Evolutionary conservation across 64 coral and sea anemone genomes (phyloP).

Genomic region (Montipora cactus): DNA sequence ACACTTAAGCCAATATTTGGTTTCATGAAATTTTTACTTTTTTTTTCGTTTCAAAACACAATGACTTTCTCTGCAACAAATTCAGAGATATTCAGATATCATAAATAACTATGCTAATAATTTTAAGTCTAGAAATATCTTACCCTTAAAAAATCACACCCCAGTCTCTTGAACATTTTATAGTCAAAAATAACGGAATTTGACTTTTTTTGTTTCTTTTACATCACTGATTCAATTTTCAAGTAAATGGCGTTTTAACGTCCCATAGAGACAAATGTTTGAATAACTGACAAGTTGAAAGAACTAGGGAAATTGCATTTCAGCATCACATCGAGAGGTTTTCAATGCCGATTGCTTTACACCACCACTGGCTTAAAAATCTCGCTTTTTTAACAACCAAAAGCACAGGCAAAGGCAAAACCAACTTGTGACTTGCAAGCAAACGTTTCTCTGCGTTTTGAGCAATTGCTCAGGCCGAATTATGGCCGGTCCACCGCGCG

Average conservation of each 20-base stretch:
- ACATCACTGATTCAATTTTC: neutral
- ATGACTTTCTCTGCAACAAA: neutral
- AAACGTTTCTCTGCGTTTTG: too few species aligned
- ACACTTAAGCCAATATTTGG: neutral
- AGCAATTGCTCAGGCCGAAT: too few species aligned
- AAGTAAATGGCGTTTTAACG: neutral
- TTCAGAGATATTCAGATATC: neutral
- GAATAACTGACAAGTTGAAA: neutral
- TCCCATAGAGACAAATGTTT: neutral
- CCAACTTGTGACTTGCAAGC: too few species aligned
- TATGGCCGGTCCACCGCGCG: too few species aligned
- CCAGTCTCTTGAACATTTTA: neutral
- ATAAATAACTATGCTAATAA: neutral
- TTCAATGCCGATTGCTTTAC: too few species aligned
- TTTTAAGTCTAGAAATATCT: neutral
- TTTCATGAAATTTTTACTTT: neutral
- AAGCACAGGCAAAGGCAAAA: too few species aligned
- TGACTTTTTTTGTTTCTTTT: neutral
- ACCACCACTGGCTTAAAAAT: too few species aligned
- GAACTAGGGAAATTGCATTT: too few species aligned
- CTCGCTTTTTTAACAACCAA: too few species aligned
- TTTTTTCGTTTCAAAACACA: neutral
- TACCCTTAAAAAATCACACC: neutral
- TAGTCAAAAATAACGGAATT: constrained; percentile 11
- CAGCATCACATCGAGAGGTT: too few species aligned